Percentiles rank a stretch among this genome's conserved stretches.
Evolutionary conservation across 2,113 vertebrate genomes (phyloP).

Genomic region (Burhinus bistriatus): DNA sequence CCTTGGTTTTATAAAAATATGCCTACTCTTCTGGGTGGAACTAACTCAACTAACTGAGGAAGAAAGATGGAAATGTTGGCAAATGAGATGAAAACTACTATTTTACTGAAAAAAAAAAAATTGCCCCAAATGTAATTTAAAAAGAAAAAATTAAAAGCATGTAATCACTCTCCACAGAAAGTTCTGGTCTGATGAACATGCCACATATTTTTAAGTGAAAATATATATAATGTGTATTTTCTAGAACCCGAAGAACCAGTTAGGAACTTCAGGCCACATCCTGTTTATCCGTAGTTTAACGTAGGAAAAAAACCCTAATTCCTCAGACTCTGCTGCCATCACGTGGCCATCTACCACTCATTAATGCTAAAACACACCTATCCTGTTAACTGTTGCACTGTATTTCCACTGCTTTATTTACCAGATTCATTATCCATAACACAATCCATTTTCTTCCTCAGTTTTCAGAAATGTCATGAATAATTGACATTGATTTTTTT

Average conservation of each 20-base stretch:
- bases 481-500: background rate
- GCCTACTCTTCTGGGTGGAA: background rate
- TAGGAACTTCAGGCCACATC: background rate
- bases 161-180: background rate
- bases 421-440: background rate
- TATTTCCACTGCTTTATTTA: background rate
- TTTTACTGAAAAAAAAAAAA: background rate
- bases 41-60: background rate
- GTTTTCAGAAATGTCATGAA: background rate
- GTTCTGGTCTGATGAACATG: background rate
- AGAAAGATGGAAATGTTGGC: background rate
- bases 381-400: background rate
- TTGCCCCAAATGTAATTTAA: background rate
- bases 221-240: background rate
- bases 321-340: slow-evolving; percentile 50
- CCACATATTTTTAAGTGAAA: background rate
- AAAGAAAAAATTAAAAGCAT: background rate
- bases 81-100: background rate
- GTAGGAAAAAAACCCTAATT: accelerated
- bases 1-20: background rate
- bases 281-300: background rate
- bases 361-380: background rate
- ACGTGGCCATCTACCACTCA: background rate
- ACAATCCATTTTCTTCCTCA: background rate
- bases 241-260: background rate